phyloP scores from a whole-genome alignment of 1,140 invertebrate species.

The Vollenhovia emeryi region DNA sequence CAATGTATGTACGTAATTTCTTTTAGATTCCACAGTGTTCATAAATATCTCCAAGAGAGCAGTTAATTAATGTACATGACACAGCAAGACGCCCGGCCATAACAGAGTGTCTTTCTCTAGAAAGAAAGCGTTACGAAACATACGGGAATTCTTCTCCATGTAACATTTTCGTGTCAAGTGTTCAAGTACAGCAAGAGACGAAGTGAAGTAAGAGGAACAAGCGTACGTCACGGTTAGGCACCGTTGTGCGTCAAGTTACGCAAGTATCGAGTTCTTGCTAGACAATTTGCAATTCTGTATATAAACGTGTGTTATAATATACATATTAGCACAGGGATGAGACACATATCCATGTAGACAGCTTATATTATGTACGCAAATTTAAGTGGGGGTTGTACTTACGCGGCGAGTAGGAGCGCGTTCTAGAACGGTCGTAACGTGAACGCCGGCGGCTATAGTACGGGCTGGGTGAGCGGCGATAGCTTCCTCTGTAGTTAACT shows the following conservation, averaged over 20 bases:
- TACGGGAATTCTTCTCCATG: not conserved
- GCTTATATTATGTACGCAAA: constrained; percentile 74
- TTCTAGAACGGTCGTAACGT: constrained; percentile 91
- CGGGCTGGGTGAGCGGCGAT: constrained; percentile 88
- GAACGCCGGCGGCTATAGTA: constrained; percentile 86
- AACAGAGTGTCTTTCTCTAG: not conserved
- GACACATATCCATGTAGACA: constrained; percentile 77
- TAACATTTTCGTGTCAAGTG: constrained; percentile 11
- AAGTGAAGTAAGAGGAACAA: not conserved
- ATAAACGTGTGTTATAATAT: not conserved
- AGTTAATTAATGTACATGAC: not conserved
- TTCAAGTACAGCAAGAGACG: not conserved
- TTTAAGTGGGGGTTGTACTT: constrained; percentile 84
- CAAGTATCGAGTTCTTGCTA: not conserved
- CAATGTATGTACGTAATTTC: not conserved
- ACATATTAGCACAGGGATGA: constrained; percentile 51
- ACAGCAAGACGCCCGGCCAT: not conserved
- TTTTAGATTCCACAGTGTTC: not conserved
- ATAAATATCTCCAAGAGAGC: not conserved
- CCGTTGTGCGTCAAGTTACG: not conserved
- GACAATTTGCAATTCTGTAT: constrained; percentile 6
- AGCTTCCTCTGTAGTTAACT: constrained; percentile 80
- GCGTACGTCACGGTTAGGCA: not conserved
- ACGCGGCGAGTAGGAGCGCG: constrained; percentile 95
- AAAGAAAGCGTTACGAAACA: not conserved